Evolutionary conservation across 1,140 invertebrate genomes (phyloP).

Genomic region (Cephus cinctus): DNA sequence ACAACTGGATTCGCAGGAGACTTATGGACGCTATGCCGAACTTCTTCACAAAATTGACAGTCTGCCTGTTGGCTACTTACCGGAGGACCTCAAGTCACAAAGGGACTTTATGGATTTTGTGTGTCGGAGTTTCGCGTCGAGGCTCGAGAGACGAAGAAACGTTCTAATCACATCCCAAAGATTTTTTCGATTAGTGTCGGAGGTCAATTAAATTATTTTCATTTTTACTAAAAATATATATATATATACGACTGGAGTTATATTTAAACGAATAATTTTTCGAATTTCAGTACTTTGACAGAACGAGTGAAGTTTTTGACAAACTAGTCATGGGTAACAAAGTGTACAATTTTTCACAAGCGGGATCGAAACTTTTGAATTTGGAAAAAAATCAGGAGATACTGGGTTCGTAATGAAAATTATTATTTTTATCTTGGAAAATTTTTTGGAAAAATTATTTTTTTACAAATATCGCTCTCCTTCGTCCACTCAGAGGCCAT

Average conservation of each 20-base stretch:
- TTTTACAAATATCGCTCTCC: conserved; percentile 7
- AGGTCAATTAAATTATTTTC: conserved; percentile 52
- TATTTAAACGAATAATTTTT: conserved; percentile 13
- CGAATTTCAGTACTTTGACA: conserved; percentile 61
- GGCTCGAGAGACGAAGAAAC: conserved; percentile 73
- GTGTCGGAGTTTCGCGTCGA: conserved; percentile 72
- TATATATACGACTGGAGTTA: background rate
- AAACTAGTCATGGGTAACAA: conserved; percentile 63
- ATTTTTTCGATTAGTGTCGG: conserved; percentile 74
- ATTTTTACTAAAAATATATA: background rate
- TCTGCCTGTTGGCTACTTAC: conserved; percentile 56
- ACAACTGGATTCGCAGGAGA: conserved; percentile 57
- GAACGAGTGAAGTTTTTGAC: conserved; percentile 67
- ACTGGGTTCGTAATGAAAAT: conserved; percentile 29
- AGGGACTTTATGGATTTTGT: conserved; percentile 80
- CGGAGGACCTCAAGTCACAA: conserved; percentile 64
- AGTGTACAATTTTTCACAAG: conserved; percentile 58
- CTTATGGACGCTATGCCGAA: conserved; percentile 75
- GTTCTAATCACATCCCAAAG: conserved; percentile 74
- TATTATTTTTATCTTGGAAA: background rate
- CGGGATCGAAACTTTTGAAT: conserved; percentile 55
- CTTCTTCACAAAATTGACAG: conserved; percentile 68
- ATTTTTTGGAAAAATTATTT: conserved; percentile 7
- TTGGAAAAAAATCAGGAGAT: conserved; percentile 56
- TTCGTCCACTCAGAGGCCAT: conserved; percentile 57